phyloP scores from a whole-genome alignment of 37 sponge, comb jelly and placozoan genomes.

The Mnemiopsis leidyi region DNA sequence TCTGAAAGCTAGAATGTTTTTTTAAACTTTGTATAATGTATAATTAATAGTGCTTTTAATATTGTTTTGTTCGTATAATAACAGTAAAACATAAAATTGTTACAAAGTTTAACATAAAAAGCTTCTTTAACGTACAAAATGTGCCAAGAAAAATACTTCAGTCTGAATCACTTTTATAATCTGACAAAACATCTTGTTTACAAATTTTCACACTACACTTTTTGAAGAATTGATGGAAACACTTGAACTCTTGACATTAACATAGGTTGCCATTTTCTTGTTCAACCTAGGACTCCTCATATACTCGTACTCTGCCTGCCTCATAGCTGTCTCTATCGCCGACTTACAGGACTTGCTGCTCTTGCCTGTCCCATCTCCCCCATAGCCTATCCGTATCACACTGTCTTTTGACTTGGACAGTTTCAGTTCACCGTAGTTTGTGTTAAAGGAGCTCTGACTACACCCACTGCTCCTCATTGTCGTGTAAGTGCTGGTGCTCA shows the following conservation, averaged over 20 bases:
- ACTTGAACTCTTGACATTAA: background rate
- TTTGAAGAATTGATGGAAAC: background rate
- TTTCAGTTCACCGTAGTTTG: background rate
- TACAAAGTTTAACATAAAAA: no score
- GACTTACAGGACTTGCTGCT: background rate
- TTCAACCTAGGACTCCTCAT: slow-evolving; percentile 18
- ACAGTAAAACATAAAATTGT: no score
- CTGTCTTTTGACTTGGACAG: background rate
- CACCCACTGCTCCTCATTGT: background rate
- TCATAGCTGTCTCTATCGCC: background rate
- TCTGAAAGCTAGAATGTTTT: no score
- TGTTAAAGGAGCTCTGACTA: background rate
- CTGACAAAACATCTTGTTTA: no score
- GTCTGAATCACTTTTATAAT: no score
- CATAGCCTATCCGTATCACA: background rate
- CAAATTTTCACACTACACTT: slow-evolving; percentile 12
- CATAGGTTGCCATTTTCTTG: background rate
- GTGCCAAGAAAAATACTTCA: no score
- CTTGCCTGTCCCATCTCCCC: background rate
- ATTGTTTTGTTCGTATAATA: no score
- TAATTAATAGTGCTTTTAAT: no score
- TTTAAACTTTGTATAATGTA: no score
- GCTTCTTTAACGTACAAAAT: no score
- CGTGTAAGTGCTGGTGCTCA: background rate
- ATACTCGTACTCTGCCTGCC: slow-evolving; percentile 28